Evolutionary conservation across 2,113 vertebrate species (phyloP), one percentile per base, ranked within the genome.

Genomic region (Brachyistius frenatus): DNA sequence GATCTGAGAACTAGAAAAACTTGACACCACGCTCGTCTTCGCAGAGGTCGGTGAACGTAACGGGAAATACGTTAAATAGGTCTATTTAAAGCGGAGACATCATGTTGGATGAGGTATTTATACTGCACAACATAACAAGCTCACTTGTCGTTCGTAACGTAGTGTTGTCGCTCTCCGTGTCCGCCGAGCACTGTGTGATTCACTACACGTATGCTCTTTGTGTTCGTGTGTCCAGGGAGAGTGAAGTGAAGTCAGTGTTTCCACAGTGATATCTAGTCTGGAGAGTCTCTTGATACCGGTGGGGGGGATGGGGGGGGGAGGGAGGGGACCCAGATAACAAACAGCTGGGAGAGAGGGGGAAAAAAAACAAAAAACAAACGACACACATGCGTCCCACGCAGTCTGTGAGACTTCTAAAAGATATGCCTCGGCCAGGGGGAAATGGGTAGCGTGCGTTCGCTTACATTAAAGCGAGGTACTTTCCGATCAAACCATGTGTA

Each of bases 211-310:
- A n/a, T 41, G 37, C 37, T 67, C 7, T 7, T 7, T 35, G 58
- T 47, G 53, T 56, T 16, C 55, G 71, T 70, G 55, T 60, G 54
- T 68, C 32, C 46, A 70, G 50, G 16, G 39, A 58, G 57, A 47
- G 73, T 1, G 23, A 84, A 63, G 60, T 88, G 73, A 84, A 47
- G 67, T 91, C 86, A 88, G 78, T 65, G 35, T 88, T 88, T 88
- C 84, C 75, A 73, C 36, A 10, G 31, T 32, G 41, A 75, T 85
- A 81, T 88, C 61, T 70, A 52, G 70, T 87, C 79, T 67, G 78
- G 61, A 84, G 74, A 89, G 76, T 72, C 78, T 86, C 76, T 82
- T 69, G 69, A 77, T 79, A 72, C 52, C 49, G 52, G 76, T 71
- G 76, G 76, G 61, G 80, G 66, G 74, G 23, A 23, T 23, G 23